Base-by-base conservation (phyloP, 2,888 invertebrate species). In the Sisyra terminalis region DNA sequence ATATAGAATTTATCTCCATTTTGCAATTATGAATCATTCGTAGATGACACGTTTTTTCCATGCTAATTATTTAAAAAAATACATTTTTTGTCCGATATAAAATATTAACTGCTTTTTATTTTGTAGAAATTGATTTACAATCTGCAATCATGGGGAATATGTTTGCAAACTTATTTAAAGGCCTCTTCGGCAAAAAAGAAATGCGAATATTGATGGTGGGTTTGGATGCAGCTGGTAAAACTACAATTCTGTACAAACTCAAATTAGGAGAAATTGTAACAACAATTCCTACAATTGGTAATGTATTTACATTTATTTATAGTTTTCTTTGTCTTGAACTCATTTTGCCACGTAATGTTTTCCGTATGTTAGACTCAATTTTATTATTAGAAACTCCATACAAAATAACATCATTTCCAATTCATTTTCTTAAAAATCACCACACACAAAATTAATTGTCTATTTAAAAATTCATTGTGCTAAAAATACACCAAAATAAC, bases 161-260 rank as follows among this genome's bases (percentile, higher is more conserved):
- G 70, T 92, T 97, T 71, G 83, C 88, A 60, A 89, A 84, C 71
- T 75, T 98, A 67, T 97, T 98, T 73, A 92, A 92, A 78, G 89
- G 94, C 75, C 87, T 98, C 56, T 97, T 98, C 71, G 97, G 98
- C 73, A 98, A 97, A 73, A 97, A 96, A 66, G 96, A 98, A 76
- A 97, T 98, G 97, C 86, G 98, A 76, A 96, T 97, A 80, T 75
- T 97, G 71, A 97, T 97, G 96, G 93, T 94, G 56, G 93, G 93
- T 64, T 78, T 94, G 64, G 96, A 97, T 77, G 96, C 96, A 61
- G 97, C 97, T 72, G 97, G 97, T 77, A 97, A 97, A 83, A 97
- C 97, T 63, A 97, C 96, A 70, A 97, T 97, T 72, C 77, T 97
- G 71, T 96, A 96, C 78, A 97, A 97, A 83, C 81, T 97, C 66